Evolutionary conservation across 2,113 vertebrate species (phyloP).

Genomic region (Smithornis capensis): DNA sequence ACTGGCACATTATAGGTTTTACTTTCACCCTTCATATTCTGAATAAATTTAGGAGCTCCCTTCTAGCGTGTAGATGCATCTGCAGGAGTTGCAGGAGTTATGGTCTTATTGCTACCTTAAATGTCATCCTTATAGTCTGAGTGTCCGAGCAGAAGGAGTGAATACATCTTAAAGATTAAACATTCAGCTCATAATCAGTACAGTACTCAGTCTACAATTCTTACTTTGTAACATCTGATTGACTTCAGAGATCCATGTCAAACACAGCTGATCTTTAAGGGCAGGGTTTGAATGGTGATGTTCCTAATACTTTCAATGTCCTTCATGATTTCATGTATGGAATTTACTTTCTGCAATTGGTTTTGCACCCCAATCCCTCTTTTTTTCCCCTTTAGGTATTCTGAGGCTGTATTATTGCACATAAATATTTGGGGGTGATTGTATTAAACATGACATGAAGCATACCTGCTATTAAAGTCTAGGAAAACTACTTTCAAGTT

Average conservation of each 20-base stretch:
- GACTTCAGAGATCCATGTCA: not conserved
- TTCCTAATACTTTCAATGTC: not conserved
- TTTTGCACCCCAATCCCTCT: not conserved
- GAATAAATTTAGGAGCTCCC: not conserved
- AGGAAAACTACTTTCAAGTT: not conserved
- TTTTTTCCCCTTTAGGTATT: not conserved
- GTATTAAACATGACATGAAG: not conserved
- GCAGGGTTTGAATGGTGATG: not conserved
- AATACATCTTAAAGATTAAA: not conserved
- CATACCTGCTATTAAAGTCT: not conserved
- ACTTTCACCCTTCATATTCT: not conserved
- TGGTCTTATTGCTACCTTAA: not conserved
- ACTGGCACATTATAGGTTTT: not conserved
- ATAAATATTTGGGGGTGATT: not conserved
- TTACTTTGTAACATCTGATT: conserved; percentile 34
- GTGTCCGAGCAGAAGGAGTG: not conserved
- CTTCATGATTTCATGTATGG: not conserved
- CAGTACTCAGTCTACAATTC: not conserved
- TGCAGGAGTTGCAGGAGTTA: not conserved
- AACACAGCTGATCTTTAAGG: not conserved
- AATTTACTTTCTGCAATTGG: not conserved
- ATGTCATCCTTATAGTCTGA: not conserved
- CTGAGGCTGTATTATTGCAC: not conserved
- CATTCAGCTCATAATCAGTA: not conserved
- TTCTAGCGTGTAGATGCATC: not conserved